Evolutionary conservation across 2,797 vertebrate genomes (phyloP), one percentile per base, ranked within the genome.

Genomic region (Cirrhinus mrigala): DNA sequence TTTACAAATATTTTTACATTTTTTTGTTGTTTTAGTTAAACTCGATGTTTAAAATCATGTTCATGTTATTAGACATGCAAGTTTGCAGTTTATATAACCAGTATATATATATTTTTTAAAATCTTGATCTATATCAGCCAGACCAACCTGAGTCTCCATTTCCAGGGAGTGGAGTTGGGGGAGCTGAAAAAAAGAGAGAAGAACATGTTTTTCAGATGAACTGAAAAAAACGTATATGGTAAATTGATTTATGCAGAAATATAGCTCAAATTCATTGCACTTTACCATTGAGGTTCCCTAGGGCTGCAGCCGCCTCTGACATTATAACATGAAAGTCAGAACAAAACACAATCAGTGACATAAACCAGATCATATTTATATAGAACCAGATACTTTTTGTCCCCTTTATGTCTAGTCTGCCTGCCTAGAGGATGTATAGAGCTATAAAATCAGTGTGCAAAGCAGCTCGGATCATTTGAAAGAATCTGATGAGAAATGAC

Each of bases 81-180:
- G 18, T 27, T 24, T 29, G 15, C 40, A 29, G 60, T 50, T 66
- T 64, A 44, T 44, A 6, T 24, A 44, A 50, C 8, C 44, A 33
- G 33, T 37, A 37, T 37, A 37, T 37, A 46, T 46, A 46, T 46
- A 10, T 44, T 44, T 40, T 44, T 44, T 2, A 1, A 10, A 46
- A 46, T 9, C 44, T 46, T 46, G 15, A 20, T 79, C 18, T n/a
- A 52, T 18, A 20, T 50, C 12, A 66, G 18, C 22, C 29, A 70
- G 33, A 83, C 88, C 80, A 71, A 90, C 89, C 86, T 81, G 81
- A 86, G 75, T 86, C 69, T 85, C 6, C 64, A 40, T 75, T 64
- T 71, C 10, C 77, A 73, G 85, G 82, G 8, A 62, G 60, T 10
- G 71, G 18, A 12, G 88, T 90, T 1, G 83, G 60, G 22, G 27